Evolutionary conservation across 2,113 vertebrate genomes (phyloP).

Genomic region (Hemicordylus capensis): DNA sequence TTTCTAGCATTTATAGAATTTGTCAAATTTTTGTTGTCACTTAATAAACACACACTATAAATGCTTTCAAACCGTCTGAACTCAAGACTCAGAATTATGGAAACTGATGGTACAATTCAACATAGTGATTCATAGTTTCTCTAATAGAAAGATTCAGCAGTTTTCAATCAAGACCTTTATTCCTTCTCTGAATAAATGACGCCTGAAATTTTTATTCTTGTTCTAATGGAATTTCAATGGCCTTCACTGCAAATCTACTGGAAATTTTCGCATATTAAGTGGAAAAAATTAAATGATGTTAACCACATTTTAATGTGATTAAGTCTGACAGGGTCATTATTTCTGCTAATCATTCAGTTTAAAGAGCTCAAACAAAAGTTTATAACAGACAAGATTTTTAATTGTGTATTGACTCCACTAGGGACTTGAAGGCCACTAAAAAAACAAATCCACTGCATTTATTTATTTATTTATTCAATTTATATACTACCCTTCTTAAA

Average conservation of each 20-base stretch:
- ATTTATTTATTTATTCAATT: not conserved
- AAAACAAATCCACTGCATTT: conserved; percentile 61
- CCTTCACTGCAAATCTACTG: conserved; percentile 99
- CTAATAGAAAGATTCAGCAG: conserved; percentile 98
- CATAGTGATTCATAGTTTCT: conserved; percentile 88
- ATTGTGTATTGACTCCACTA: conserved; percentile 66
- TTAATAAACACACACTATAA: conserved; percentile 60
- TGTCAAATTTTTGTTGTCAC: conserved; percentile 45
- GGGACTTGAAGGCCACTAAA: conserved; percentile 62
- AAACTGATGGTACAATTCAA: conserved; percentile 73
- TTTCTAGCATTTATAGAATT: conserved; percentile 28
- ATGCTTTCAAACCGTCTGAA: conserved; percentile 62
- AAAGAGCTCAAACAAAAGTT: conserved; percentile 93
- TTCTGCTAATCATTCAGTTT: conserved; percentile 99
- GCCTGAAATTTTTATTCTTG: conserved; percentile 99
- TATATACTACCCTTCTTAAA: not conserved
- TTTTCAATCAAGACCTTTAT: conserved; percentile 92
- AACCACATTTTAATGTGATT: conserved; percentile 99
- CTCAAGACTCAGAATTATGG: conserved; percentile 57
- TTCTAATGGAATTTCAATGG: conserved; percentile 99
- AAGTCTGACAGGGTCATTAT: conserved; percentile 99
- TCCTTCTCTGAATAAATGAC: conserved; percentile 99
- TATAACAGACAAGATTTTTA: conserved; percentile 80
- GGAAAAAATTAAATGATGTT: conserved; percentile 99
- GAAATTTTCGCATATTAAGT: conserved; percentile 99